Base-by-base conservation (phyloP, 2,113 vertebrate species). In the Spheniscus mendiculus region DNA sequence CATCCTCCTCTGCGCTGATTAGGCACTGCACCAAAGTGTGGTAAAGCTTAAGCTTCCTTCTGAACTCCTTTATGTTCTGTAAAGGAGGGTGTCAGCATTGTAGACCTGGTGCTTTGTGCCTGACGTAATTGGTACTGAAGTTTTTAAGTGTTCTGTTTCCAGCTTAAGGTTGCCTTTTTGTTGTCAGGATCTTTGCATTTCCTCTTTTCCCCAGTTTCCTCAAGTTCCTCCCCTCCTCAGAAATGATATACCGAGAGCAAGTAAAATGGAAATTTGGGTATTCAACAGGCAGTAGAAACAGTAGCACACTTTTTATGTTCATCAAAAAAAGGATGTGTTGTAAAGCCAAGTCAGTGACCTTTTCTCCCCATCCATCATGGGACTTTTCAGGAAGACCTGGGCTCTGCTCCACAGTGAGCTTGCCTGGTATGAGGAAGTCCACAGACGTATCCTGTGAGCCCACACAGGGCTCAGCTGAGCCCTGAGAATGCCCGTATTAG, bases 101-200 rank as follows among this genome's bases (percentile, higher is more conserved):
- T 56, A 58, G 38, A 50, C 20, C 49, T 92, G 45, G 23, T 81
- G 29, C 69, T 96, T 90, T 95, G 47, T 74, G 36, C 21, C 63
- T 96, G 36, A 49, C 3, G 4, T 89, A 74, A 58, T 66, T 62
- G 49, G 17, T 52, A 45, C 38, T 81, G n/a, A 87, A 65, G 21
- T 12, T 80, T 73, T 71, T 25, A 55, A 55, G 38, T 67, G 42
- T 80, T 89, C 53, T 44, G 10, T 74, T 96, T 87, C 50, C 27
- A 84, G 8, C 10, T 90, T 49, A 72, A 80, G 15, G 21, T 40
- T 53, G 17, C 9, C 15, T 53, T 84, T 79, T 89, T 72, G 18
- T 78, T 91, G 18, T 12, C 32, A 74, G 40, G 11, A 66, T 77
- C 30, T 70, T 66, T 83, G 67, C 8, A 45, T 73, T 95, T 92